phyloP scores from a whole-genome alignment of 2,888 invertebrate genomes.

The Ophonus ardosiacus region DNA sequence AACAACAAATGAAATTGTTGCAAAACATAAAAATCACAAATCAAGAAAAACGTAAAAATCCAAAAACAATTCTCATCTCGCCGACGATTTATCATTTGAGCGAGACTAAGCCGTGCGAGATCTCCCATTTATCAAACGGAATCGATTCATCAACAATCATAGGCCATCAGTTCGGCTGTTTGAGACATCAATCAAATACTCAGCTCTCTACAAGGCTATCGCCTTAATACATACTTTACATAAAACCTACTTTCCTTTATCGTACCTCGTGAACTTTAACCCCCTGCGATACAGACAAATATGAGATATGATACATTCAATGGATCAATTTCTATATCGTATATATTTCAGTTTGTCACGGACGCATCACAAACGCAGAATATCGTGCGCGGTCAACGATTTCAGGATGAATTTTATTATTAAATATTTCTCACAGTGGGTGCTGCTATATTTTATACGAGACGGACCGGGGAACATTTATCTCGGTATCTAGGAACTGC shows the following conservation, averaged over 20 bases:
- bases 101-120: conserved; percentile 70
- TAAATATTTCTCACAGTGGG: conserved; percentile 55
- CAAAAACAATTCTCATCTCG: conserved; percentile 61
- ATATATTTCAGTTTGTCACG: conserved; percentile 60
- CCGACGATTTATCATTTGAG: conserved; percentile 53
- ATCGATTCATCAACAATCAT: conserved; percentile 74
- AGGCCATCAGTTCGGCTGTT: conserved; percentile 72
- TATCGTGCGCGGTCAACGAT: conserved; percentile 49
- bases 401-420: conserved; percentile 57
- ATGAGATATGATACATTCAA: conserved; percentile 54
- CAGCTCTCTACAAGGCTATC: background rate
- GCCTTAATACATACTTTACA: background rate
- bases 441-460: conserved; percentile 53
- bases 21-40: conserved; percentile 41
- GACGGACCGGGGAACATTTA: conserved; percentile 40
- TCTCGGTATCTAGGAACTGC: conserved; percentile 45
- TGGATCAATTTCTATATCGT: conserved; percentile 59
- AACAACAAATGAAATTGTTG: conserved; percentile 37
- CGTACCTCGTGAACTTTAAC: conserved; percentile 23
- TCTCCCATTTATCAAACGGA: conserved; percentile 75
- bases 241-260: background rate
- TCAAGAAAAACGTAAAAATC: conserved; percentile 47
- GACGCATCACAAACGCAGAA: conserved; percentile 43
- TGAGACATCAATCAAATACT: conserved; percentile 72
- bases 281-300: conserved; percentile 54